Percentiles rank a stretch among this genome's conserved stretches.
Evolutionary conservation across 92 coral and sea anemone species (phyloP).

Genomic region (Epizoanthus scotinus): DNA sequence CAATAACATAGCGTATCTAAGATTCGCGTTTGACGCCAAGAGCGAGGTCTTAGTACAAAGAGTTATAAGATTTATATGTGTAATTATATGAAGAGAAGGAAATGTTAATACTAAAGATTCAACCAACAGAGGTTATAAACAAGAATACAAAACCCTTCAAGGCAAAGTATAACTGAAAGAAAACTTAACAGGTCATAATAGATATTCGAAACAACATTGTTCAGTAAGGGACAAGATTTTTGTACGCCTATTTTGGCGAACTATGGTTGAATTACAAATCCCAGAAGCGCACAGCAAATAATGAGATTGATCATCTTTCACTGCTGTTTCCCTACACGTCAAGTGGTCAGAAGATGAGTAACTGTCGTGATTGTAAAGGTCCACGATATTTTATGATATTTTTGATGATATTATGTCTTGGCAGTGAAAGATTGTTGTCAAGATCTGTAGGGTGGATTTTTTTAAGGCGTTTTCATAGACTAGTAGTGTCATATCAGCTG

Average conservation of each 20-base stretch:
- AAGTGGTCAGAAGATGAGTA: not conserved
- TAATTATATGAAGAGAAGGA: conserved; percentile 40
- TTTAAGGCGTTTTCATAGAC: no score
- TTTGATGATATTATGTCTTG: no score
- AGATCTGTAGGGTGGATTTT: no score
- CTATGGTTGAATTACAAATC: conserved; percentile 17
- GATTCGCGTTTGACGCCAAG: conserved; percentile 11
- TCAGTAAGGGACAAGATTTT: conserved; percentile 31
- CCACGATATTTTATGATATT: no score
- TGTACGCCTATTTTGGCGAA: conserved; percentile 45
- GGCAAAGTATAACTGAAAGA: conserved; percentile 23
- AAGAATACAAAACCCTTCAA: conserved; percentile 26
- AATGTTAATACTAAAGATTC: conserved; percentile 39
- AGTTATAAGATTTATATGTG: conserved; percentile 44
- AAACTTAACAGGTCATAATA: not conserved
- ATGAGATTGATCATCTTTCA: not conserved
- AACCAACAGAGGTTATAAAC: conserved; percentile 41
- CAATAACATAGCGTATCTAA: conserved; percentile 14
- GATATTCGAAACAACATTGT: conserved; percentile 25
- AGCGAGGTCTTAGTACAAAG: conserved; percentile 28
- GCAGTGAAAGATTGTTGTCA: no score
- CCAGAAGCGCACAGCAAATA: not conserved
- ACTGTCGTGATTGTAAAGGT: not conserved
- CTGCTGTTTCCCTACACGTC: not conserved
- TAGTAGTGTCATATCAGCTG: no score